These are phyloP conservation scores for Gavialis gangeticus DNA, from an alignment of 2,113 vertebrate species.

Conservation along the genomic window DNA sequence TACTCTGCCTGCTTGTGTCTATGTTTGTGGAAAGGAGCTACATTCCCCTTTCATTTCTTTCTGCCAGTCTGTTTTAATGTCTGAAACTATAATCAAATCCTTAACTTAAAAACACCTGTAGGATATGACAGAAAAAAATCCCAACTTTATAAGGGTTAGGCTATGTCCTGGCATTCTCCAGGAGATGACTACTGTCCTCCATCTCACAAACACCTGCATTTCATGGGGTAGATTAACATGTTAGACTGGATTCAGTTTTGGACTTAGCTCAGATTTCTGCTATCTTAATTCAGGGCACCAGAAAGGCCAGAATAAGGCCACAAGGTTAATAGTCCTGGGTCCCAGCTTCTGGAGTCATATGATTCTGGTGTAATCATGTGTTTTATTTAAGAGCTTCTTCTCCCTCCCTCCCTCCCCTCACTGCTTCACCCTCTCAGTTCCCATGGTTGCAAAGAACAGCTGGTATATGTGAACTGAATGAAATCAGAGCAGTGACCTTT, in stretches of 20 bases:
- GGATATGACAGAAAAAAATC: background rate
- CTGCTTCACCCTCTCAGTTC: background rate
- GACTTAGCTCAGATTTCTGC: background rate
- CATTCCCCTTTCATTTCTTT: background rate
- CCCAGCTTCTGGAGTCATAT: accelerated
- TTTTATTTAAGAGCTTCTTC: too few species aligned
- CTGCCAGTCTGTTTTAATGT: background rate
- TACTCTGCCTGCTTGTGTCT: background rate
- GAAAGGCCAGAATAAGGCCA: background rate
- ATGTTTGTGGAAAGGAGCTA: background rate
- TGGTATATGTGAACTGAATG: background rate
- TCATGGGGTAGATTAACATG: accelerated
- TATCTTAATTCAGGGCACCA: background rate
- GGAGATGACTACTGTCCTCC: background rate
- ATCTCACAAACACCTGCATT: background rate
- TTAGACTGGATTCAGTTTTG: background rate
- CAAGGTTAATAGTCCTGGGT: background rate
- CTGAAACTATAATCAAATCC: background rate
- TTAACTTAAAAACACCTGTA: background rate
- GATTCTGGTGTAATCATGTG: too few species aligned
- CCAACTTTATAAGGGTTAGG: background rate
- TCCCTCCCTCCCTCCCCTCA: background rate
- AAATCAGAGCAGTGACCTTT: background rate
- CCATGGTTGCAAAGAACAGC: background rate
- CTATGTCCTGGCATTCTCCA: accelerated